These are phyloP conservation scores for Meteorus cinctellus DNA, from an alignment of 2,888 invertebrate species.

Conservation along the genomic window DNA sequence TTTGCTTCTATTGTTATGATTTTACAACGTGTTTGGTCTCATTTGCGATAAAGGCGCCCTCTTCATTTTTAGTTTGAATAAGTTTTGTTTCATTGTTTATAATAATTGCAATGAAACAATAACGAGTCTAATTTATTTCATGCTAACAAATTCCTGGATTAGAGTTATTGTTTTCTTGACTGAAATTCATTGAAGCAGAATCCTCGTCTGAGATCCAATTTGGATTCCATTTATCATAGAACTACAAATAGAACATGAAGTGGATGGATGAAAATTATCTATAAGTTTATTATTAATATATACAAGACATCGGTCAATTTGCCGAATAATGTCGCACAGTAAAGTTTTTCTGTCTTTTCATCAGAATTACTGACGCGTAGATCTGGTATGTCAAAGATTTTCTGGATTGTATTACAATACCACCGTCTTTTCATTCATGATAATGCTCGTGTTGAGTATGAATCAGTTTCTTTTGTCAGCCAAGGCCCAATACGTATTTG, in stretches of 20 bases:
- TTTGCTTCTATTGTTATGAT: neutral
- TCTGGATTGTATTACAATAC: neutral
- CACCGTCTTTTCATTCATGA: neutral
- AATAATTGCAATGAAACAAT: no score
- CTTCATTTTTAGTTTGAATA: neutral
- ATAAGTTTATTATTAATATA: neutral
- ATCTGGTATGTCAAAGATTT: neutral
- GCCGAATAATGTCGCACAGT: neutral
- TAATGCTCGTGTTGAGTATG: neutral
- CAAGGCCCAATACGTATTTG: slow-evolving; percentile 89
- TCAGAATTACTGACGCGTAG: no score
- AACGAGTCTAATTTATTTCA: no score
- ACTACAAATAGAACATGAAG: no score
- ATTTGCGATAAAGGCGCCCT: neutral
- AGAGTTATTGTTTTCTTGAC: no score
- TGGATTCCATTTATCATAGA: no score
- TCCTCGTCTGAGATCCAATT: no score
- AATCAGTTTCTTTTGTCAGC: slow-evolving; percentile 71
- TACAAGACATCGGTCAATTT: slow-evolving; percentile 1
- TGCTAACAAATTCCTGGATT: no score
- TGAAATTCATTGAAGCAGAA: no score
- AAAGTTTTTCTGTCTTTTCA: neutral
- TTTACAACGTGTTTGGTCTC: neutral
- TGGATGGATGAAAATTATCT: neutral
- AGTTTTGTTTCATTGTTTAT: no score